Conservation (phyloP, 2,888 invertebrate species). For the Atrina japonica region DNA sequence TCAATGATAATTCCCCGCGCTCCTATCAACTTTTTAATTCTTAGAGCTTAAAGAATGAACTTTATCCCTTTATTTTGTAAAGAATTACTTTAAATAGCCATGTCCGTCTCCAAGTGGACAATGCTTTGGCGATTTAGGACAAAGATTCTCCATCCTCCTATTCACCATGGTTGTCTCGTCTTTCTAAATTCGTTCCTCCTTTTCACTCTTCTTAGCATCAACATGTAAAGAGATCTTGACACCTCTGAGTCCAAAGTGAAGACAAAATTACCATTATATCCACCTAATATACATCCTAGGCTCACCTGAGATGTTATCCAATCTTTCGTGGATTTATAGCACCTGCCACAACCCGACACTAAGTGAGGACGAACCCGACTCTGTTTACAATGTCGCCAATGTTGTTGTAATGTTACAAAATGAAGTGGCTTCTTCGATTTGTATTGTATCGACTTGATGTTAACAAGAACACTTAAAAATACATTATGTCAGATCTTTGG, state of each 20-base stretch:
- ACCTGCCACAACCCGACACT: too few relatives aligned
- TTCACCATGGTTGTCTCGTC: conserved; percentile 9
- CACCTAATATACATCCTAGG: too few relatives aligned
- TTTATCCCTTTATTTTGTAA: conserved; percentile 10
- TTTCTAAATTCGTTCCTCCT: background rate
- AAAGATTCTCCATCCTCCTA: conserved; percentile 13
- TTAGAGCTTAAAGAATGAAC: conserved; percentile 13
- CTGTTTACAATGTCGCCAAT: too few relatives aligned
- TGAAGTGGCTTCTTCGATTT: too few relatives aligned
- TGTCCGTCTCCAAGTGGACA: conserved; percentile 20
- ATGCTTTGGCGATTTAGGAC: conserved; percentile 17
- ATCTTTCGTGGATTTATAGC: too few relatives aligned
- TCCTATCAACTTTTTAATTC: conserved; percentile 20
- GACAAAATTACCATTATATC: background rate
- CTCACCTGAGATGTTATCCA: too few relatives aligned
- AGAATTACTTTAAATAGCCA: conserved; percentile 21
- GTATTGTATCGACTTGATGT: too few relatives aligned
- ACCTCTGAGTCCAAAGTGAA: conserved; percentile 6
- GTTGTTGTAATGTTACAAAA: too few relatives aligned
- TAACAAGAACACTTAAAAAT: too few relatives aligned
- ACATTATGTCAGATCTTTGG: too few relatives aligned
- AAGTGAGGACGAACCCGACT: too few relatives aligned
- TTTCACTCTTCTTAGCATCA: background rate
- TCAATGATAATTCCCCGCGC: background rate
- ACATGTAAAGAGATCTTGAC: conserved; percentile 17